Percentiles rank a stretch among this genome's conserved stretches.
These are phyloP conservation scores for Tribolium madens DNA, from an alignment of 1,140 invertebrate species.

Conservation along the genomic window DNA sequence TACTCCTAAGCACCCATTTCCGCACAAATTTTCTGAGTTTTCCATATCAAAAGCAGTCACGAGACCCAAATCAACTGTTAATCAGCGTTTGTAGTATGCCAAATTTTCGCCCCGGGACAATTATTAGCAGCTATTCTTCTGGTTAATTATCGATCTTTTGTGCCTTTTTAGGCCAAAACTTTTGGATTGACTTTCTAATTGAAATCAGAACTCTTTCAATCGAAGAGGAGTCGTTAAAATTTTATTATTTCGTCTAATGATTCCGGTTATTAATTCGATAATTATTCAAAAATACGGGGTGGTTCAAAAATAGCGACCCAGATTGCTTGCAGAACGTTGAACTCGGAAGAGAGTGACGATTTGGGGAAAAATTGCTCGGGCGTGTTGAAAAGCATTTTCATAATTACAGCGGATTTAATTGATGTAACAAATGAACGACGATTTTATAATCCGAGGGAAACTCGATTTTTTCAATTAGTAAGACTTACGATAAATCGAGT, in stretches of 20 bases:
- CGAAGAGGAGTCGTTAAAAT: conserved; percentile 7
- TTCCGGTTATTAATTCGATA: conserved; percentile 12
- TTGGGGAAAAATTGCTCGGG: not conserved
- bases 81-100: not conserved
- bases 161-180: not conserved
- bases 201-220: not conserved
- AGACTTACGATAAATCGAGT: not conserved
- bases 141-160: not conserved
- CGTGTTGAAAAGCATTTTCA: not conserved
- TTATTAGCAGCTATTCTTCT: conserved; percentile 3
- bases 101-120: not conserved
- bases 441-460: not conserved
- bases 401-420: not conserved
- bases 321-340: not conserved
- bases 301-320: not conserved
- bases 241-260: conserved; percentile 20
- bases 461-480: not conserved
- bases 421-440: not conserved
- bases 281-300: conserved; percentile 2
- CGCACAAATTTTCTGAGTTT: no score
- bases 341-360: not conserved
- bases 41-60: not conserved
- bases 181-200: conserved; percentile 14
- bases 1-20: no score
- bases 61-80: not conserved